Percentiles rank a stretch among this genome's conserved stretches.
These are phyloP conservation scores for Sesamia nonagrioides DNA, from an alignment of 1,140 invertebrate species.

Conservation along the genomic window DNA sequence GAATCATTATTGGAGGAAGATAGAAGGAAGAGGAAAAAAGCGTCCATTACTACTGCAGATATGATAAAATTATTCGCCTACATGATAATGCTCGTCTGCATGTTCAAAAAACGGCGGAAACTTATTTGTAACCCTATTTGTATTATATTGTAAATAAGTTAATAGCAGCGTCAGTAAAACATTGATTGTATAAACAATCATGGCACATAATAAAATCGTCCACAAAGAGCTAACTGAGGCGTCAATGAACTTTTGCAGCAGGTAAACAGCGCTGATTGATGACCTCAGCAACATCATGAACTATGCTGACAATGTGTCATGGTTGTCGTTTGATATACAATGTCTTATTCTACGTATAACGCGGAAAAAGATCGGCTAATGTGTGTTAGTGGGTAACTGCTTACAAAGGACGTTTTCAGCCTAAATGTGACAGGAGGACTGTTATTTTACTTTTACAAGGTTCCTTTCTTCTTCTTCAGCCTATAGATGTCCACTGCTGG, in stretches of 20 bases:
- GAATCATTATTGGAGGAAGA: too few relatives aligned
- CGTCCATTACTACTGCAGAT: too few relatives aligned
- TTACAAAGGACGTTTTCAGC: too few relatives aligned
- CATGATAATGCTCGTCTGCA: too few relatives aligned
- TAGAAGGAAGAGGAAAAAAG: too few relatives aligned
- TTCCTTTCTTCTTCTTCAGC: too few relatives aligned
- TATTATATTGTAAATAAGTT: not conserved
- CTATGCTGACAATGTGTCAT: constrained; percentile 16
- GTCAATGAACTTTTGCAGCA: constrained; percentile 28
- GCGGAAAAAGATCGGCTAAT: not conserved
- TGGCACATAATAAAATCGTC: not conserved
- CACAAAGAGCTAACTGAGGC: constrained; percentile 21
- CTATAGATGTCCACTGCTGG: too few relatives aligned
- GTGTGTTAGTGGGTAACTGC: not conserved
- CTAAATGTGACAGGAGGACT: too few relatives aligned
- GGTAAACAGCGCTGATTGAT: constrained; percentile 35
- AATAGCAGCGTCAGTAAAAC: not conserved
- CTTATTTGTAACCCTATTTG: too few relatives aligned
- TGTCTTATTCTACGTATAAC: not conserved
- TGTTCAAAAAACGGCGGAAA: too few relatives aligned
- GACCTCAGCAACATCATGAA: constrained; percentile 5
- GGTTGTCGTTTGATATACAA: not conserved
- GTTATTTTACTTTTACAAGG: too few relatives aligned
- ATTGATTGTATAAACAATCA: not conserved
- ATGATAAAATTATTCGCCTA: too few relatives aligned